phyloP scores from a whole-genome alignment of 2,797 vertebrate genomes.

The Pogonophryne albipinna region DNA sequence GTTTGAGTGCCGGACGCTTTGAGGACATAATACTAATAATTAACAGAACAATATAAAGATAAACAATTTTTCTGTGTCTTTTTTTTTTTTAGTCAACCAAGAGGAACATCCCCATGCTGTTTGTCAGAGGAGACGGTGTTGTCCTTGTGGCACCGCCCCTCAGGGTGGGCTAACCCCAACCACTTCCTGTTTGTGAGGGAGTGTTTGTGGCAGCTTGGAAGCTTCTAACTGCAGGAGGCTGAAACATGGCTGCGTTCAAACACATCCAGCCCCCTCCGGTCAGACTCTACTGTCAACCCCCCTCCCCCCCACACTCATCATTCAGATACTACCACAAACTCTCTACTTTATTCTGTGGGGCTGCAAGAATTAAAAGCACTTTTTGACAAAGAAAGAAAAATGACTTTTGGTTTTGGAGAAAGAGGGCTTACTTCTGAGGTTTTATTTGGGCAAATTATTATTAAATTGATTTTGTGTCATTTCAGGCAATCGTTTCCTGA shows the following conservation, averaged over 20 bases:
- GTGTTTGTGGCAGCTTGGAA: background rate
- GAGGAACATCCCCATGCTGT: slow-evolving; percentile 99
- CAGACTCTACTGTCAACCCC: slow-evolving; percentile 5
- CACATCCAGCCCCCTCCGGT: background rate
- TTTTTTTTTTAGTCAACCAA: slow-evolving; percentile 91
- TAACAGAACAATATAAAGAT: too few relatives aligned
- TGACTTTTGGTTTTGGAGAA: too few relatives aligned
- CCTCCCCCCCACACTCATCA: background rate
- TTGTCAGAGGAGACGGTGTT: slow-evolving; percentile 97
- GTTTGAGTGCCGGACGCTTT: too few relatives aligned
- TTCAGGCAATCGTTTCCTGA: too few relatives aligned
- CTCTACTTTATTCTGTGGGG: background rate
- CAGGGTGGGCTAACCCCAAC: slow-evolving; percentile 89
- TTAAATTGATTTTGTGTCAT: too few relatives aligned
- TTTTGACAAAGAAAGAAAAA: background rate
- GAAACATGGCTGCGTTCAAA: background rate
- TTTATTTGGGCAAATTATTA: too few relatives aligned
- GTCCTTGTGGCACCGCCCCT: slow-evolving; percentile 96
- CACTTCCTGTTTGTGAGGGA: background rate
- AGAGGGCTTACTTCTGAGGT: too few relatives aligned
- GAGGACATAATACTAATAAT: too few relatives aligned
- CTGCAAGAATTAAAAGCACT: background rate
- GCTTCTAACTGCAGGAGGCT: background rate
- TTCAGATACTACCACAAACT: background rate
- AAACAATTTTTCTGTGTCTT: too few relatives aligned